Evolutionary conservation across 2,113 vertebrate species (phyloP).

Genomic region (Circaetus gallicus): DNA sequence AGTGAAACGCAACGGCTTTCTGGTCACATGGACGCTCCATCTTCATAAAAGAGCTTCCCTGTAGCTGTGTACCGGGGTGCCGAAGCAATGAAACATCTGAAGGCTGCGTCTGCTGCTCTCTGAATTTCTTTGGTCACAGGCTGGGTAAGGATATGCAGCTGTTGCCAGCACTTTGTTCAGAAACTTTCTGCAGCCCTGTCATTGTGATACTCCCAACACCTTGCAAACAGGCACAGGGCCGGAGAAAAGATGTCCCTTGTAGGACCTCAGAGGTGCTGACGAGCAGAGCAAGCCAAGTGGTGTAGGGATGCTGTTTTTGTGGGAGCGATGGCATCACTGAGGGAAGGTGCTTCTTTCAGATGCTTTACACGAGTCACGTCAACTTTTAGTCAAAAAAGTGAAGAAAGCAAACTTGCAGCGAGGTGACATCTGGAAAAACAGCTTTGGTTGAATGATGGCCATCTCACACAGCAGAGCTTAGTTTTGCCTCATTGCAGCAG

Average conservation of each 20-base stretch:
- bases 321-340: fast-evolving
- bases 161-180: neutral
- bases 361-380: neutral
- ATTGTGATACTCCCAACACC: fast-evolving
- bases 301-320: neutral
- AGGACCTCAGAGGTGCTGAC: neutral
- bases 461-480: neutral
- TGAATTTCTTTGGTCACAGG: neutral
- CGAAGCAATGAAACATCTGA: neutral
- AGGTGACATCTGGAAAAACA: neutral
- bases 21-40: neutral
- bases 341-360: neutral
- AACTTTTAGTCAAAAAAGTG: neutral
- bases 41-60: neutral
- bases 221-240: fast-evolving
- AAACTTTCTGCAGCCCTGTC: neutral
- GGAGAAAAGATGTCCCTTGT: neutral
- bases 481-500: neutral
- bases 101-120: neutral
- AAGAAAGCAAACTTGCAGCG: neutral
- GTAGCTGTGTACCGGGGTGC: fast-evolving
- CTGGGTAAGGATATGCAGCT: no score
- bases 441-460: neutral
- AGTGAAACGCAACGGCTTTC: neutral
- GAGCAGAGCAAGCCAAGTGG: neutral